Evolutionary conservation across 1,140 invertebrate genomes (phyloP).

Genomic region (Pseudobourletiella spinata): DNA sequence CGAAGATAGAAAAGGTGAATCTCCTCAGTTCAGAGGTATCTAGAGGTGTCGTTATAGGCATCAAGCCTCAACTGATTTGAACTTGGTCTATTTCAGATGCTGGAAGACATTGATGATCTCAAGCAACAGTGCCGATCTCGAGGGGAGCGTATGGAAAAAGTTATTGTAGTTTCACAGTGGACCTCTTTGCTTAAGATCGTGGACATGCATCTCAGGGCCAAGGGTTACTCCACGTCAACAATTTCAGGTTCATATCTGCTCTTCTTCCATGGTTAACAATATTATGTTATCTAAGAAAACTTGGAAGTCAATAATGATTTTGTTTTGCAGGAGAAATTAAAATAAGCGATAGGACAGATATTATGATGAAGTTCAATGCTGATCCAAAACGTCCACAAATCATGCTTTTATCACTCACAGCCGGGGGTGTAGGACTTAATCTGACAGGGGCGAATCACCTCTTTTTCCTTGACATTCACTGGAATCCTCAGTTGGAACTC

Average conservation of each 20-base stretch:
- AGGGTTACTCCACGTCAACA: constrained; percentile 46
- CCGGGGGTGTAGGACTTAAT: constrained; percentile 86
- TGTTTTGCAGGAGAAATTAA: constrained; percentile 31
- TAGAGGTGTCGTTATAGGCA: too few species aligned
- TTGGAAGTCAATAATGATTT: too few species aligned
- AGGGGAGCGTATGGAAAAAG: constrained; percentile 49
- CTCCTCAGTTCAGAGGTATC: too few species aligned
- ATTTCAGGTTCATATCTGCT: constrained; percentile 52
- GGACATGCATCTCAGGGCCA: constrained; percentile 48
- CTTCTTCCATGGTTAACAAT: background rate
- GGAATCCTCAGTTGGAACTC: constrained; percentile 88
- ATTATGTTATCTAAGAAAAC: too few species aligned
- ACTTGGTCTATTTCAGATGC: too few species aligned
- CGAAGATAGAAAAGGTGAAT: constrained; percentile 43
- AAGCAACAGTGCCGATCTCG: constrained; percentile 16
- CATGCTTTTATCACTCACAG: constrained; percentile 72
- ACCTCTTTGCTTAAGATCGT: constrained; percentile 63
- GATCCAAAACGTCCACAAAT: constrained; percentile 43
- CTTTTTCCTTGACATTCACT: constrained; percentile 80
- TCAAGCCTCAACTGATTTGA: constrained; percentile 28
- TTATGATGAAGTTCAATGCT: constrained; percentile 23
- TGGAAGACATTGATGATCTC: constrained; percentile 50
- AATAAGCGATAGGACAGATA: constrained; percentile 10
- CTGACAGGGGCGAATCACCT: constrained; percentile 82
- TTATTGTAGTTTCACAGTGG: constrained; percentile 84